Percentiles rank a stretch among this genome's conserved stretches.
Conservation (phyloP, 1,140 invertebrate species). For the Mycetomoellerius zeteki region DNA sequence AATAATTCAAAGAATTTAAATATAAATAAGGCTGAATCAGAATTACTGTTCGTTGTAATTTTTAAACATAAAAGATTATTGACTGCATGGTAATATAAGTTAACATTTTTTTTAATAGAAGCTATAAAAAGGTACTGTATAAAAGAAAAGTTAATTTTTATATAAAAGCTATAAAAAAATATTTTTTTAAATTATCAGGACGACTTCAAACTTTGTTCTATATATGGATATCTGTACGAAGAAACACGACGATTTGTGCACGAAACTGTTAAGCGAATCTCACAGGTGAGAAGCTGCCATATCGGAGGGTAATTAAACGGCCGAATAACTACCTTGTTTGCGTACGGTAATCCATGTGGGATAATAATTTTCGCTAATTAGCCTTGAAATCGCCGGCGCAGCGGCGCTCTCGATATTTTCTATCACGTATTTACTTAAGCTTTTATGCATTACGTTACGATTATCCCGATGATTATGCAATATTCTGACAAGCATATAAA, state of each 20-base stretch:
- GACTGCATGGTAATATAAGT: neutral
- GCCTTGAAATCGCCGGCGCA: constrained; percentile 63
- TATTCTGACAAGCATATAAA: constrained; percentile 15
- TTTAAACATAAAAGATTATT: neutral
- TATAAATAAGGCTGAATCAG: neutral
- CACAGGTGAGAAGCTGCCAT: constrained; percentile 39
- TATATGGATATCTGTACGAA: neutral
- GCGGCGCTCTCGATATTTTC: constrained; percentile 43
- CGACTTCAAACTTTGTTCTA: neutral
- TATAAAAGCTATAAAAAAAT: neutral
- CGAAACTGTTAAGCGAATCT: constrained; percentile 29
- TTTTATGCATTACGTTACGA: constrained; percentile 58
- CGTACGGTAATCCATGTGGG: constrained; percentile 59
- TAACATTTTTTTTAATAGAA: neutral
- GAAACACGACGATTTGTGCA: neutral
- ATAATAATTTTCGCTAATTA: constrained; percentile 75
- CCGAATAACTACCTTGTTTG: constrained; percentile 67
- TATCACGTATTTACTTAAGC: constrained; percentile 28
- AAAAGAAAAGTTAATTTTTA: neutral
- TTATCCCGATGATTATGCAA: constrained; percentile 36
- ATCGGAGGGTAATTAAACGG: constrained; percentile 63
- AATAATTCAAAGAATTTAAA: neutral
- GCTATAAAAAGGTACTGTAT: neutral
- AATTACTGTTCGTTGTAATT: neutral
- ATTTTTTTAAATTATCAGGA: neutral